Evolutionary conservation across 2,888 invertebrate genomes (phyloP), one percentile per base, ranked within the genome.

Genomic region (Diarsia dahlii): DNA sequence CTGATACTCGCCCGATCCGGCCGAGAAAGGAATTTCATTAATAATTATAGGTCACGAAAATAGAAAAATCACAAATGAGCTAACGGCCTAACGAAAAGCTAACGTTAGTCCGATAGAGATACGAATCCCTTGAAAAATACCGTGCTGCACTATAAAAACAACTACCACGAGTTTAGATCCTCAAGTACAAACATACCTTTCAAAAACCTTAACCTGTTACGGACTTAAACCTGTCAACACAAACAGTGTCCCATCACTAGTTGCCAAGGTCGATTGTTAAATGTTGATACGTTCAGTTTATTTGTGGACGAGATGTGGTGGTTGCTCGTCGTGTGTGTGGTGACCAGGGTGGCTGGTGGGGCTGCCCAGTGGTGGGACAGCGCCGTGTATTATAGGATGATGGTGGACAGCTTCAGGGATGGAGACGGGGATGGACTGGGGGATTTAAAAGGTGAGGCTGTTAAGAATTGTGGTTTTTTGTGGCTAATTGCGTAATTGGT

Each of bases 341-440:
- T 77, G 46, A 75, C 82, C 65, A 66, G 80, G 68, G 88, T 78
- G 12, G 76, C 80, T 6, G 88, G 75, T 0, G 84, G 80, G 34
- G 84, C 75, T 23, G 75, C 46, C 3, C 91, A 90, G 4, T 99
- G 99, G 99, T 99, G 98, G 98, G 97, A 97, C 90, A 97, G 97
- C 58, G 97, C 98, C 0, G 97, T 98, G 28, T 97, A 98, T 87
- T 99, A 99, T 93, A 98, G 99, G 92, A 97, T 99, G 52, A 97
- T 98, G 90, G 98, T 98, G 0, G 97, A 98, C 84, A 98, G 99
- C 1, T 99, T 98, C 94, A 97, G 97, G 90, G 99, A 99, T 92
- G 97, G 97, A 0, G 95, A 98, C 91, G 98, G 98, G 0, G 98
- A 99, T 92, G 99, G 99, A 8, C 94, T 98, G n/a, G 99, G 99